Conservation (phyloP, 2,113 vertebrate genomes). For the Apodemus speciosus region DNA sequence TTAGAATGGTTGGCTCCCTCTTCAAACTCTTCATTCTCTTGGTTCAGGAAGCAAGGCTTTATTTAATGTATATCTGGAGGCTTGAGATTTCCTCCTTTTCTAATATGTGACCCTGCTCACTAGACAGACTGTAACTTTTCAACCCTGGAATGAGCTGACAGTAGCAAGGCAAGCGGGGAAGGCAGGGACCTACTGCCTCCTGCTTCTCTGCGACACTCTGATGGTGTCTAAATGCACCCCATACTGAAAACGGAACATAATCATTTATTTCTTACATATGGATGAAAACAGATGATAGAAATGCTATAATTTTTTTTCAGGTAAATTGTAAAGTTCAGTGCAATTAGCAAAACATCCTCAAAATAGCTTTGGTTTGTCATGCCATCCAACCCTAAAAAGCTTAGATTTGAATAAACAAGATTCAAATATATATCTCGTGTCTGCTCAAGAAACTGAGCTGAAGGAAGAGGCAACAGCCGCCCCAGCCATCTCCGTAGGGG, state of each 20-base stretch:
- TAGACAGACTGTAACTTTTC: background rate
- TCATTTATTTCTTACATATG: background rate
- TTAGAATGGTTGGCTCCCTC: background rate
- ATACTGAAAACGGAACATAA: background rate
- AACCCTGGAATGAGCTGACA: background rate
- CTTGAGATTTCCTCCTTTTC: background rate
- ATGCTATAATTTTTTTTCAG: slow-evolving; percentile 69
- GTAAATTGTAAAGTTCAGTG: slow-evolving; percentile 68
- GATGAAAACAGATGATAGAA: slow-evolving; percentile 40
- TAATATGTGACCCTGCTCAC: background rate
- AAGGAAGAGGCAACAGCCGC: slow-evolving; percentile 63
- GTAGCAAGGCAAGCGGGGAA: background rate
- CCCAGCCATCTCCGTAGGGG: slow-evolving; percentile 32
- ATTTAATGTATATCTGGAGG: background rate
- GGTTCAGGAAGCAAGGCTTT: background rate
- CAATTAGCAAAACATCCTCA: slow-evolving; percentile 75
- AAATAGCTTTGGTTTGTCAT: slow-evolving; percentile 71
- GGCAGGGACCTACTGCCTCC: background rate
- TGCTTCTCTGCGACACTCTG: background rate
- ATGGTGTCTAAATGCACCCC: background rate
- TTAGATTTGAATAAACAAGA: slow-evolving; percentile 68
- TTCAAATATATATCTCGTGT: slow-evolving; percentile 52
- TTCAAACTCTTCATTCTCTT: background rate
- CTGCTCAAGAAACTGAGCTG: slow-evolving; percentile 60
- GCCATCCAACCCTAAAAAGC: slow-evolving; percentile 51